phyloP scores from a whole-genome alignment of 2,113 vertebrate species.

The Dicrurus megarhynchus region DNA sequence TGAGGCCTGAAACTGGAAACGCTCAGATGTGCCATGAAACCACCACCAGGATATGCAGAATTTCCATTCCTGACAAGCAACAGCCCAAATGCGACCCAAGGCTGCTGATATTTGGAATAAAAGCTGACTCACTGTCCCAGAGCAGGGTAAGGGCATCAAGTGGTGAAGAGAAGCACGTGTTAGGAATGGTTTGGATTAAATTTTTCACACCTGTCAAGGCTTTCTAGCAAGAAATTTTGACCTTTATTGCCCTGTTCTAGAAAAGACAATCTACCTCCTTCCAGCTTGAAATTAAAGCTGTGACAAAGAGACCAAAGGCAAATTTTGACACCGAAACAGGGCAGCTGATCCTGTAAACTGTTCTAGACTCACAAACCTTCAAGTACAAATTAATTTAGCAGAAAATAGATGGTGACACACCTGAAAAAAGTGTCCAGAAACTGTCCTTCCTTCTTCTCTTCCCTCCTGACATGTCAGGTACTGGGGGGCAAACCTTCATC shows the following conservation, averaged over 20 bases:
- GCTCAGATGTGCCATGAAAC: background rate
- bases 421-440: background rate
- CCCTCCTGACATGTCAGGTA: background rate
- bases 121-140: background rate
- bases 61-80: background rate
- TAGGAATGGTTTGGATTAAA: background rate
- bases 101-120: background rate
- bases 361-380: background rate
- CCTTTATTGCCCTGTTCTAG: background rate
- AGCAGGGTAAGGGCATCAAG: background rate
- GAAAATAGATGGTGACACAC: background rate
- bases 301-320: background rate
- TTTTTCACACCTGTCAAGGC: background rate
- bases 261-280: background rate
- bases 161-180: background rate
- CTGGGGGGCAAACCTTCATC: background rate
- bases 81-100: background rate
- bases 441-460: background rate
- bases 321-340: background rate
- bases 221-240: background rate
- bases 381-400: background rate
- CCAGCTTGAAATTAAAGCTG: background rate
- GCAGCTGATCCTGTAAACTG: background rate
- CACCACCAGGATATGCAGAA: background rate
- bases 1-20: background rate